Base-by-base conservation (phyloP, 2,113 vertebrate genomes). In the Rynchops niger region DNA sequence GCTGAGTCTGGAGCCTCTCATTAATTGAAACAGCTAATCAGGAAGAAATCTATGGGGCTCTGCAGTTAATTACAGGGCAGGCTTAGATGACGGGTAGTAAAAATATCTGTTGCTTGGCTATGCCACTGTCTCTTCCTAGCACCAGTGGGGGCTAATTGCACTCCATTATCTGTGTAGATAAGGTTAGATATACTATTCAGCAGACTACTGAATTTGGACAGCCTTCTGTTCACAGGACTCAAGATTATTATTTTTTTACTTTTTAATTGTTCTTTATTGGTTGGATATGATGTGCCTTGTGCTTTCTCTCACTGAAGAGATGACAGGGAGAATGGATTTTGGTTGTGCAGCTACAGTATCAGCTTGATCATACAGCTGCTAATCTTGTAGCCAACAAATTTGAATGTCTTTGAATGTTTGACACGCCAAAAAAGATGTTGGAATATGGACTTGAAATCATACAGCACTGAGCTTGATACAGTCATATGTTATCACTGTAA, bases 61-160 rank as follows among this genome's bases (percentile, higher is more conserved):
- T 95, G 89, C 86, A 87, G 65, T 90, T 96, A 82, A 95, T 95
- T 95, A 65, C 29, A 82, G 94, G 85, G 43, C 42, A 94, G 49
- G 59, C 72, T 80, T 94, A 95, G 94, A 91, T 78, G 72, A 59
- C 69, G 84, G 56, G 55, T 88, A 83, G 72, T 83, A 66, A 89
- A 86, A 93, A 78, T 92, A 78, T 12, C 96, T 58, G 8, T 85
- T 69, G 58, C 55, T 81, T 86, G 81, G 62, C 50, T 81, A 15
- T 94, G 65, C 58, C 74, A 56, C 38, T 72, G 65, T 81, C 3
- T 55, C 49, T 87, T 81, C 29, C 63, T 61, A 61, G 76, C 63
- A 67, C 23, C 26, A 77, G 20, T 30, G 30, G n/a, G 67, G 79
- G 27, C 40, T 86, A 84, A 85, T 92, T 90, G 66, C 80, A 58